These are phyloP conservation scores for Paraescarpia echinospica DNA, from an alignment of 1,140 invertebrate genomes.

Conservation along the genomic window DNA sequence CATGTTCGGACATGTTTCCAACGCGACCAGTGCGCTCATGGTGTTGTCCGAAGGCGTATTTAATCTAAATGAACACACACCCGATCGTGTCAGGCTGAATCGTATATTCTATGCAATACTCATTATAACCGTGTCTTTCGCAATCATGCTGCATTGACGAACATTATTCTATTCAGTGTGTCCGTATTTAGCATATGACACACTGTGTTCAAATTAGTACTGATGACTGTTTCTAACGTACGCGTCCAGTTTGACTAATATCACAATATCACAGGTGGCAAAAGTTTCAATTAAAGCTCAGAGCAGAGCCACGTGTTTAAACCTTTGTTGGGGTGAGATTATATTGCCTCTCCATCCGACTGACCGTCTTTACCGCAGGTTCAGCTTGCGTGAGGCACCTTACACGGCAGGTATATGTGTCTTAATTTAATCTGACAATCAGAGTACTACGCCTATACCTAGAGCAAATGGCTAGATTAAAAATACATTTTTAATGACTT, in stretches of 20 bases:
- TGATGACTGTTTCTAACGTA: not conserved
- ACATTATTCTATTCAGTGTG: not conserved
- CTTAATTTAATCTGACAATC: not conserved
- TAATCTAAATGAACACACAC: not conserved
- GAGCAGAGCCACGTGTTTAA: too few relatives aligned
- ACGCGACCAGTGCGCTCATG: not conserved
- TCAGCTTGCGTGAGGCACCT: too few relatives aligned
- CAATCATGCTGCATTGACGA: not conserved
- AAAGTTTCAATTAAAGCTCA: not conserved
- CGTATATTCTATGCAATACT: not conserved
- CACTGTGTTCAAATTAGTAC: not conserved
- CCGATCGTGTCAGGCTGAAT: not conserved
- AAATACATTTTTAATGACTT: not conserved
- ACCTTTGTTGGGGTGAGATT: too few relatives aligned
- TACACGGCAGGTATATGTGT: too few relatives aligned
- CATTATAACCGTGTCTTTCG: not conserved
- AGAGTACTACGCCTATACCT: not conserved
- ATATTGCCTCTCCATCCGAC: not conserved
- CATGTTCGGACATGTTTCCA: not conserved
- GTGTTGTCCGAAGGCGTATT: not conserved
- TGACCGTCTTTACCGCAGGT: not conserved
- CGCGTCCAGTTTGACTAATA: not conserved
- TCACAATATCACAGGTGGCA: not conserved
- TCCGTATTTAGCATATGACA: not conserved
- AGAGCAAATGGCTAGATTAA: not conserved